Base-by-base conservation (phyloP, 2,113 vertebrate species). In the Pomatorhinus ruficollis region DNA sequence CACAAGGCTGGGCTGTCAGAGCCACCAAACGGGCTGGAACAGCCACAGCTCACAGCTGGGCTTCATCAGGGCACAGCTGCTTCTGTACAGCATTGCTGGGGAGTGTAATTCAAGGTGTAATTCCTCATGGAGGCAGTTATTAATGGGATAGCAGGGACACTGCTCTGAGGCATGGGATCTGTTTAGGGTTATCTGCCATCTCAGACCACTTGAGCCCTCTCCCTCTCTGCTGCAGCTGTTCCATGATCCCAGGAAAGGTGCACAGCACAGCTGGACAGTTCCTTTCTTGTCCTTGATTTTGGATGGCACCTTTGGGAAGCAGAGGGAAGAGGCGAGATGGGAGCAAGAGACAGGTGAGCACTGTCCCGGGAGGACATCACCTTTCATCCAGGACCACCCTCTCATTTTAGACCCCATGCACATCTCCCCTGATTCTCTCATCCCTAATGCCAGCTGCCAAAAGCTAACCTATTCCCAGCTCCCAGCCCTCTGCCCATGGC, bases 401-500 rank as follows among this genome's bases (percentile, higher is more conserved):
- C 50, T 60, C 59, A n/a, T 49, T 89, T 61, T 8, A 69, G 6
- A 64, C 16, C 33, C 49, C 5, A 0, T 6, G 10, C 4, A 2
- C 4, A 4, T 19, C 16, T 40, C n/a, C 60, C 66, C 22, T 37
- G 21, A 5, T 25, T 19, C n/a, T 37, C 47, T 59, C 35, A 42
- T 30, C 33, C 56, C 85, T 47, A 12, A 39, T 8, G 15, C 22
- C 42, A 61, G 40, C 45, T 87, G 69, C 50, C 56, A 33, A 66
- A 60, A 57, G 1, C 13, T 25, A 47, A 66, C 22, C 72, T 44
- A 1, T 30, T 64, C 25, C 6, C 25, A 1, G n/a, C 76, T 57
- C 11, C 0, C 39, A 61, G 27, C 27, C 37, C 52, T 37, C 71
- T 76, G 44, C 44, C 84, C 53, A 23, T 0, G 1, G n/a, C 4